Conservation (phyloP, 2,888 invertebrate species). For the Ceramica pisi region DNA sequence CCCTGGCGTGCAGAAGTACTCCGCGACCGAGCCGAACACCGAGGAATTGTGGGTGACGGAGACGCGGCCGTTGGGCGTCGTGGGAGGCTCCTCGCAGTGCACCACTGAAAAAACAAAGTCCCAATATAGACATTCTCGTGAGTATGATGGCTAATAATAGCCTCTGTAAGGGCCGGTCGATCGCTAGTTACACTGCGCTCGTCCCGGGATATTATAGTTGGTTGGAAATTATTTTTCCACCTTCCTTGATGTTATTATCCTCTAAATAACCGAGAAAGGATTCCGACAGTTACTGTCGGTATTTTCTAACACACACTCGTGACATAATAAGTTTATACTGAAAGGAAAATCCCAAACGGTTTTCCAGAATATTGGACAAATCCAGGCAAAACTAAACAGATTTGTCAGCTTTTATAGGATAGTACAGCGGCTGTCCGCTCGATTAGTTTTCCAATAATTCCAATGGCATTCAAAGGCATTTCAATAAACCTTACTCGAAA, state of each 20-base stretch:
- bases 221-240: too few species aligned
- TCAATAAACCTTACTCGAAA: neutral
- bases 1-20: constrained; percentile 94
- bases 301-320: neutral
- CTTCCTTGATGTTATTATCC: neutral
- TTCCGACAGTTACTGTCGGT: neutral
- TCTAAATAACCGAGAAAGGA: neutral
- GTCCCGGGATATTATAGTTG: too few species aligned
- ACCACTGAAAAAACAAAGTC: constrained; percentile 88
- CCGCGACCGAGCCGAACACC: constrained; percentile 93
- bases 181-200: constrained; percentile 2
- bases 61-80: constrained; percentile 92
- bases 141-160: neutral
- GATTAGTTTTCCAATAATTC: neutral
- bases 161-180: neutral
- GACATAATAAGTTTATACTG: too few species aligned
- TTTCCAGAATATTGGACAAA: neutral
- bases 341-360: neutral
- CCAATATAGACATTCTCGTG: neutral
- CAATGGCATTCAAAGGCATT: neutral
- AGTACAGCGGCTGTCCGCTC: neutral
- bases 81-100: constrained; percentile 93
- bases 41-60: constrained; percentile 91
- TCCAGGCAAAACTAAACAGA: neutral
- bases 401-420: neutral